These are phyloP conservation scores for Pseudocheirus occidentalis DNA, from an alignment of 2,797 vertebrate genomes.

Conservation along the genomic window DNA sequence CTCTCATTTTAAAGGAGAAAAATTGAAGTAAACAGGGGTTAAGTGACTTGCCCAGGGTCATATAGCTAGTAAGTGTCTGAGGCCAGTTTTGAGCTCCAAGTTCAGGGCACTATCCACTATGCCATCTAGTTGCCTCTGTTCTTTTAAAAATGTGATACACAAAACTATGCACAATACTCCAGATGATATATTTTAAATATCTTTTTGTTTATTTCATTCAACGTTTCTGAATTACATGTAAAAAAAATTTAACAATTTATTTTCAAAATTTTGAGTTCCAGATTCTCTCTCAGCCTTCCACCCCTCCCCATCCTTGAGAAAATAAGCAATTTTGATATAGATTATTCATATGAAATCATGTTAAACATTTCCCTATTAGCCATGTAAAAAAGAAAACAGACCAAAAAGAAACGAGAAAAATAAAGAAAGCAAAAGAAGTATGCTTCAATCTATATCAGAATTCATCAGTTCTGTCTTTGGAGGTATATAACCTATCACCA, in stretches of 20 bases:
- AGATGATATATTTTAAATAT: neutral
- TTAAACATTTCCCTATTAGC: neutral
- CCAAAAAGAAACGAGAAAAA: neutral
- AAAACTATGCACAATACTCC: neutral
- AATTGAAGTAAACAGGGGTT: neutral
- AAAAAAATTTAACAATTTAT: neutral
- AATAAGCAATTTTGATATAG: neutral
- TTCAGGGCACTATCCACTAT: neutral
- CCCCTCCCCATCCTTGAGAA: neutral
- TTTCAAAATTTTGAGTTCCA: neutral
- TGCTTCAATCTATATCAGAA: neutral
- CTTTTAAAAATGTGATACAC: neutral
- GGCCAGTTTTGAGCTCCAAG: neutral
- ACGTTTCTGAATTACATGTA: neutral
- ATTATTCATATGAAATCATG: neutral
- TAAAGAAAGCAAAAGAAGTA: neutral
- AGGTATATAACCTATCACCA: neutral
- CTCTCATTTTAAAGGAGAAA: neutral
- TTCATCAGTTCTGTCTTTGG: neutral
- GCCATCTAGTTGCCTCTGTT: neutral
- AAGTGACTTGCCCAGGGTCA: neutral
- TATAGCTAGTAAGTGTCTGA: neutral
- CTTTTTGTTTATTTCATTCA: neutral
- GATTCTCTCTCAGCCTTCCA: neutral
- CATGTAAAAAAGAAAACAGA: neutral